Percentiles rank a stretch among this genome's conserved stretches.
These are phyloP conservation scores for Eilema sororculum DNA, from an alignment of 2,888 invertebrate genomes.

Conservation along the genomic window DNA sequence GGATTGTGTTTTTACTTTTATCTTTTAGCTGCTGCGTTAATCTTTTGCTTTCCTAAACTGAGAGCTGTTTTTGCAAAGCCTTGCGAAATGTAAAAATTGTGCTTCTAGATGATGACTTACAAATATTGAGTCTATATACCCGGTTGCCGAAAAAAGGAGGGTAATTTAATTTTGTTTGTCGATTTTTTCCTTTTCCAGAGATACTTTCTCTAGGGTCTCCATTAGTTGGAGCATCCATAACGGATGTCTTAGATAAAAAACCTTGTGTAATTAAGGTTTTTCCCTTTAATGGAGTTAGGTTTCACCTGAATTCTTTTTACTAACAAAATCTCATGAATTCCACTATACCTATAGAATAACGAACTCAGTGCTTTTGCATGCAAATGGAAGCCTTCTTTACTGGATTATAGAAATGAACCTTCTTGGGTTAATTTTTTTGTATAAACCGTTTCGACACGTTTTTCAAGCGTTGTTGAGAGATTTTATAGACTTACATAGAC, in stretches of 20 bases:
- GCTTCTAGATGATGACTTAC: slow-evolving; percentile 30
- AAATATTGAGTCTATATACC: no score
- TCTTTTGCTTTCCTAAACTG: slow-evolving; percentile 48
- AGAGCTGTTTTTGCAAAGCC: slow-evolving; percentile 41
- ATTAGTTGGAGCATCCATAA: background rate
- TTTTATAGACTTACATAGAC: background rate
- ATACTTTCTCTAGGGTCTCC: no score
- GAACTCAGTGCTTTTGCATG: background rate
- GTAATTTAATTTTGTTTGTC: no score
- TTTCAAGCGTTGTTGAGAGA: background rate
- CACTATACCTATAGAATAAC: background rate
- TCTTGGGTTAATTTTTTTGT: background rate
- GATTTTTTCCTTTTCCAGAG: no score
- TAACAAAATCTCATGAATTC: background rate
- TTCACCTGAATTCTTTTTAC: background rate
- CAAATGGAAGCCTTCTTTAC: background rate
- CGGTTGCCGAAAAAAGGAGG: no score
- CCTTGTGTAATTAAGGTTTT: background rate
- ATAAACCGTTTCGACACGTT: background rate
- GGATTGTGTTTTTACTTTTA: slow-evolving; percentile 55
- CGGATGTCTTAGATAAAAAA: background rate
- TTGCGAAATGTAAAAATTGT: slow-evolving; percentile 35
- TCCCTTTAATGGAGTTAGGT: background rate
- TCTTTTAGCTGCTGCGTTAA: slow-evolving; percentile 50
- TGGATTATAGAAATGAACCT: background rate